Evolutionary conservation across 1,140 invertebrate genomes (phyloP), one percentile per base, ranked within the genome.

Genomic region (Drosophila grimshawi): DNA sequence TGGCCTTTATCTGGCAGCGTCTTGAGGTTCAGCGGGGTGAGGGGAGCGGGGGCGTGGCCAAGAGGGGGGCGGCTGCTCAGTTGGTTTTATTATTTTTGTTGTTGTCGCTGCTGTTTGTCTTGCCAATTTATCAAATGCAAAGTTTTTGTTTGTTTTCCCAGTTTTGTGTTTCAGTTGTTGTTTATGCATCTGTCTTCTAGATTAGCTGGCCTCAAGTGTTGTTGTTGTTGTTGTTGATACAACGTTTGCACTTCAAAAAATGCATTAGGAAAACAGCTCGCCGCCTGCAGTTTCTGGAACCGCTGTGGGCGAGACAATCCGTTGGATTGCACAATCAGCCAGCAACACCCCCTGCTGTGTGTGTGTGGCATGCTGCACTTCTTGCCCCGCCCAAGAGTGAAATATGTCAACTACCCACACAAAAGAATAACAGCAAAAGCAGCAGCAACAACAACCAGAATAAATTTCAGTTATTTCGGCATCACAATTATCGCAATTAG

Each of bases 121-220:
- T 67, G 76, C 75, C 70, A 81, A 82, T 78, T 75, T 81, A 82
- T 82, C 80, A 78, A 70, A 46, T 59, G 32, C 27, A 61, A 79
- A 78, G 49, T 65, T 43, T 65, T 70, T 60, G 49, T 65, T 80
- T 73, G 45, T 61, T 53, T 69, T 70, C 53, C 7, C 35, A 43
- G n/a, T 39, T 35, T 65, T 65, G 33, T 46, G 11, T 49, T 62
- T 11, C 39, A 30, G 48, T 37, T 66, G 66, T 77, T 85, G 81
- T 80, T 81, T 81, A 61, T 82, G 79, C 79, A 88, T 72, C 65
- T 86, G 79, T 72, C 71, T 86, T 78, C 49, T 48, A 68, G 82
- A 88, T 88, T 76, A 86, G 76, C 51, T 55, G 39, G 57, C 39
- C 53, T 43, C 5, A 7, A 45, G 59, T 32, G 51, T 41, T 43